phyloP scores from a whole-genome alignment of 2,797 vertebrate genomes.

The Takifugu rubripes region DNA sequence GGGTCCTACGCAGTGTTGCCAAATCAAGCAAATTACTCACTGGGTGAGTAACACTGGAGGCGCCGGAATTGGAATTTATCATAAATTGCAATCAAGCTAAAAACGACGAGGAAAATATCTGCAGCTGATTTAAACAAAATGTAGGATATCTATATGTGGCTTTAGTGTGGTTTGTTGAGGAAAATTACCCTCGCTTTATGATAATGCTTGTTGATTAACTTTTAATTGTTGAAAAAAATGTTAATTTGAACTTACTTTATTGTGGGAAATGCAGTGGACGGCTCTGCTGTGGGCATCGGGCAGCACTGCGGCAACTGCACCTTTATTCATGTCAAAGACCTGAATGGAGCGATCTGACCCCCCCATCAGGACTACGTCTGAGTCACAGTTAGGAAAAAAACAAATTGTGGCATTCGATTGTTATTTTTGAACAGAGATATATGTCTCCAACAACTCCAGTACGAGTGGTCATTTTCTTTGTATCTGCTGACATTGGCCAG shows the following conservation, averaged over 20 bases:
- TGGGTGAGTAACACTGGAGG: slow-evolving; percentile 7
- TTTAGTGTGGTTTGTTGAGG: no score
- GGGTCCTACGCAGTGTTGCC: slow-evolving; percentile 29
- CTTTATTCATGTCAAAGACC: slow-evolving; percentile 85
- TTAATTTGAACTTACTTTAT: slow-evolving; percentile 75
- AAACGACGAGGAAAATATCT: background rate
- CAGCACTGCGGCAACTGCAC: slow-evolving; percentile 70
- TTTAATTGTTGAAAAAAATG: background rate
- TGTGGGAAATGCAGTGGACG: slow-evolving; percentile 85
- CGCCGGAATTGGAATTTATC: slow-evolving; percentile 7
- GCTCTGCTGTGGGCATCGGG: slow-evolving; percentile 80
- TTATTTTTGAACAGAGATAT: background rate
- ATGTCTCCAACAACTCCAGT: background rate
- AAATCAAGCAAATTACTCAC: slow-evolving; percentile 43
- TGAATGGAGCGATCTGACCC: slow-evolving; percentile 82
- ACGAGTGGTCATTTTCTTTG: background rate
- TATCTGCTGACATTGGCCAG: background rate
- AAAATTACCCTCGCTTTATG: no score
- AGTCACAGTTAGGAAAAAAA: slow-evolving; percentile 40
- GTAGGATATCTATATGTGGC: background rate
- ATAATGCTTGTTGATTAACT: background rate
- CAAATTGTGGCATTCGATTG: no score
- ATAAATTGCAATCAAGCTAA: background rate
- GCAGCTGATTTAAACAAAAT: background rate
- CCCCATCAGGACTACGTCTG: slow-evolving; percentile 83